Evolutionary conservation across 2,888 invertebrate genomes (phyloP), one percentile per base, ranked within the genome.

Genomic region (Carterocephalus palaemon): DNA sequence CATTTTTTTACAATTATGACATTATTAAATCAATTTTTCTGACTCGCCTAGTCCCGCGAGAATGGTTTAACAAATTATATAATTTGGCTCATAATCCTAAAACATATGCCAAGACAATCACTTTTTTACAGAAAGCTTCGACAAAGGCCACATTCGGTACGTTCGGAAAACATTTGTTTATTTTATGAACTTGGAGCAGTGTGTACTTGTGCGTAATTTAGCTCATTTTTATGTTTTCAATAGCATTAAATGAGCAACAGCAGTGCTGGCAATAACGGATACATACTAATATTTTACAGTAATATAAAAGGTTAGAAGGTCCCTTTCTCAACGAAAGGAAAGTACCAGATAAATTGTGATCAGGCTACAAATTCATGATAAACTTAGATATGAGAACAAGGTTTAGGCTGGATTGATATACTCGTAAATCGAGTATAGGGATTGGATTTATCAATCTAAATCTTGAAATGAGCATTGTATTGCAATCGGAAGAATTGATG

Each of bases 51-150:
- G 54, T 62, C 60, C 49, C 48, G 49, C 51, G 51, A 51, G 56
- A 65, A 60, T 57, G 54, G 58, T 57, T 55, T 43, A 47, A 70
- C 60, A 60, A 64, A 66, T 69, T 68, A 73, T 59, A 73, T 67
- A 72, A 74, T 80, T 81, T 81, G 78, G 77, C 71, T 73, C 67
- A 68, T 70, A 70, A 70, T 67, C 64, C 67, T 71, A 75, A 67
- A 76, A 67, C 57, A 60, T 65, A 75, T 70, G 72, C 76, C 75
- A 73, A 75, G 67, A 73, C 61, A 64, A 62, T 62, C 59, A 57
- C 56, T 64, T 62, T 56, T 43, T 45, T 45, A 38, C 38, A 38
- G 41, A 33, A 41, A 33, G 43, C 43, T 37, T 45, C 36, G 36
- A 37, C 43, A 31, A 28, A 29, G 43, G 37, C 43, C 43, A 17